Base-by-base conservation (phyloP, 2,797 vertebrate species). In the Netta rufina region DNA sequence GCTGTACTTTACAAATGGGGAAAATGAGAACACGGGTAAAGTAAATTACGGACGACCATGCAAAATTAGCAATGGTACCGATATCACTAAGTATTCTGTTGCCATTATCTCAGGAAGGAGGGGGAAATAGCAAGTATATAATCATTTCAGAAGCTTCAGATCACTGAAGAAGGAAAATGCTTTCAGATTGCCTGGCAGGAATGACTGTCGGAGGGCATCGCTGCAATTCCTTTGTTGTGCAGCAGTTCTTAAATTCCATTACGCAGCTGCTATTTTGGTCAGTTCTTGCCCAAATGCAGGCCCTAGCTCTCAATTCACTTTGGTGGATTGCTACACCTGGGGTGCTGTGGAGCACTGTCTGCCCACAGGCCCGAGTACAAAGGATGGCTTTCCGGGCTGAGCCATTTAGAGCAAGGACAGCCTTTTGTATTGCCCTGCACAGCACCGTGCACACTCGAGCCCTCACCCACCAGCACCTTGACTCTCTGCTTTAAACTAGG, bases 71-170 rank as follows among this genome's bases (percentile, higher is more conserved):
- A 87, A 30, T 21, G 21, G 72, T 32, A 30, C 49, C 69, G 45
- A 53, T 88, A 81, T 81, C 56, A 24, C n/a, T 27, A 53, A 84
- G 39, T 60, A 45, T 81, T 93, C 72, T 75, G 64, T 74, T 80
- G 57, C 72, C 71, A 43, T 71, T 87, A 80, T 85, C 75, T 89
- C 25, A 25, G 57, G 36, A 74, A 80, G 33, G 43, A 83, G 49
- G 12, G 3, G n/a, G 13, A 67, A 84, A 61, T n/a, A 57, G 47
- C 73, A 82, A 58, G 39, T 32, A 4, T 38, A 58, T 43, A 62
- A 77, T 89, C 6, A 75, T 93, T 85, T 87, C 41, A 54, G 90
- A 94, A 92, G 78, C 72, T 83, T 93, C 67, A 87, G 78, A 87
- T 72, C 65, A 56, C 25, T 45, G 90, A 72, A 70, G 67, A 88